phyloP scores from a whole-genome alignment of 2,113 vertebrate genomes.

The Sporophila hypoxantha region DNA sequence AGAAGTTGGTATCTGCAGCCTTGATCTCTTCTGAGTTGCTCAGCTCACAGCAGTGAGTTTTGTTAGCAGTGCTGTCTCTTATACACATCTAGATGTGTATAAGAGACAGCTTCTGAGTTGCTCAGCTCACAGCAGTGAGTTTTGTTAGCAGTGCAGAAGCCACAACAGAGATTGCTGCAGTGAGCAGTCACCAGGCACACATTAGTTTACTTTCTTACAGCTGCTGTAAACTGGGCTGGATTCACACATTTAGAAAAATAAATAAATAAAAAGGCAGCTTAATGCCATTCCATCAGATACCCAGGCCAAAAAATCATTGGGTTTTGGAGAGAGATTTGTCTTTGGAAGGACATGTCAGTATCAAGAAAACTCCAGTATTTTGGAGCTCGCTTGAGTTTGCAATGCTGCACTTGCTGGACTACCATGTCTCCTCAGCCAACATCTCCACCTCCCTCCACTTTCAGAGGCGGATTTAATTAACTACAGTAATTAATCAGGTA shows the following conservation, averaged over 20 bases:
- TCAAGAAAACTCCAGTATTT: background rate
- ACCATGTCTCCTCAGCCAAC: background rate
- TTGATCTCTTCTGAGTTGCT: background rate
- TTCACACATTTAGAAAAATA: background rate
- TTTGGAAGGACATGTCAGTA: background rate
- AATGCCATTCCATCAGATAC: background rate
- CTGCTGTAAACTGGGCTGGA: background rate
- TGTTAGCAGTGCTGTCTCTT: background rate
- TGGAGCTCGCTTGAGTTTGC: background rate
- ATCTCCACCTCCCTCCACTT: background rate
- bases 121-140: background rate
- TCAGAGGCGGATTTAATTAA: constrained; percentile 28
- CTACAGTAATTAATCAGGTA: background rate
- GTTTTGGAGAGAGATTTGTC: background rate
- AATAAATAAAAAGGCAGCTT: background rate
- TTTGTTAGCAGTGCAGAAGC: background rate
- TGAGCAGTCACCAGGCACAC: background rate
- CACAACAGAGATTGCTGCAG: background rate
- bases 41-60: background rate
- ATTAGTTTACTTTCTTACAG: background rate
- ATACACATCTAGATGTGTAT: too few relatives aligned
- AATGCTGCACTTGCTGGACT: background rate
- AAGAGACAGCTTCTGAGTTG: rapidly evolving
- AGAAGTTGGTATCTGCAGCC: background rate
- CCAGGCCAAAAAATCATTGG: background rate